Base-by-base conservation (phyloP, 2,113 vertebrate genomes). In the Cyprinodon variegatus region DNA sequence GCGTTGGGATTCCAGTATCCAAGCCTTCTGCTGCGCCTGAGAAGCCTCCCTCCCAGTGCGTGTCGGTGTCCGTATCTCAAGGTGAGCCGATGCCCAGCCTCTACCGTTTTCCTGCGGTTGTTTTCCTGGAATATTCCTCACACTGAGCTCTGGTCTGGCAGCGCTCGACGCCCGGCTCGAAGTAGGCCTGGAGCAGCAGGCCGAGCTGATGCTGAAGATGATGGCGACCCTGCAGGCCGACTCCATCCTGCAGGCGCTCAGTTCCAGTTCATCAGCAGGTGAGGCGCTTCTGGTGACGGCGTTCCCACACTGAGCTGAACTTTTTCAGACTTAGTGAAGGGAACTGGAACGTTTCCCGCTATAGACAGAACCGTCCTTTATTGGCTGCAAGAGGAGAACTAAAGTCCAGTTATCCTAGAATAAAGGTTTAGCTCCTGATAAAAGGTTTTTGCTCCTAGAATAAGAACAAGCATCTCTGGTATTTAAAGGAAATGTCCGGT, bases 161-260 rank as follows among this genome's bases (percentile, higher is more conserved):
- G 98, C 98, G 43, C 91, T 99, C 88, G 98, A 99, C 84, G 98
- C 98, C 53, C 96, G 98, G 63, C 91, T 99, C 1, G 98, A 99
- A 90, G 97, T 99, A 88, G 98, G 98, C 64, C 94, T 99, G 78
- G 98, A 99, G 83, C 98, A 99, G 79, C 98, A 99, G 88, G 98
- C 98, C 37, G 98, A 99, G 82, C 94, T 99, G 79, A 98, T 99
- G 98, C 92, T 99, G 74, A 99, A 99, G 93, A 99, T 99, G 98
- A 99, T 99, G 98, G 96, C 98, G 39, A 99, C 98, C 0, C 83
- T 99, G 61, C 98, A 99, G 93, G 98, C 98, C 0, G 98, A 99
- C 90, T 99, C 98, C 57, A 97, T 99, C 90, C 90, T 99, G 37
- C 98, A 99, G 80, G 98, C 98, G 5, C 94, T 99, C 82, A 98